Evolutionary conservation across 2,888 invertebrate species (phyloP), one percentile per base, ranked within the genome.

Genomic region (Lumbricus terrestris): DNA sequence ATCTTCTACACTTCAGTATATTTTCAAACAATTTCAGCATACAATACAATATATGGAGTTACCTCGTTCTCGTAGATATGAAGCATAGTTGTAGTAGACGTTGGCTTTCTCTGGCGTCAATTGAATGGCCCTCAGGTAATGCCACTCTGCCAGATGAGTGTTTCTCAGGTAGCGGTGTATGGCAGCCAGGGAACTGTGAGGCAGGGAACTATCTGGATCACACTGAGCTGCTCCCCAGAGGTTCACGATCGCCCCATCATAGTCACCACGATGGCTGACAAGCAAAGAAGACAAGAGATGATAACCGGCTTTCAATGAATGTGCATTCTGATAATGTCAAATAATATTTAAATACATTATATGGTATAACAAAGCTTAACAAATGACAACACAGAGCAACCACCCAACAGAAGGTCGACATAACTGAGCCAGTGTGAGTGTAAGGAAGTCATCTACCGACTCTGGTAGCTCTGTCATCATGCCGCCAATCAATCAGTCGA

Each of bases 61-160:
- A 37, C 85, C 85, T 85, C 37, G 85, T 85, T 85, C 85, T 85
- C 35, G 34, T 33, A 85, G 85, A 85, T 35, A 85, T 34, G 85
- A 34, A 34, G 85, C 85, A 35, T 85, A 85, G 85, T 85, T 85
- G 85, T 85, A 85, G 85, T 85, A 85, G 34, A 85, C 35, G 37
- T 85, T 85, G 35, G 85, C 85, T 29, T 37, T 85, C 18, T 85
- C 35, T 15, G 85, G 85, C 16, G 85, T 15, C 85, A 85, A 18
- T 85, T 16, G 35, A 34, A 85, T 34, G 20, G 85, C 37, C 85
- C 35, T 85, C 35, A 85, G 35, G 85, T 85, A 85, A 85, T 89
- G 89, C 89, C 89, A 89, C 34, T 40, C 34, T 29, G 89, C 82
- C 89, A 89, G 82, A 16, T 89, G 82, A 54, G 83, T 15, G 33